Evolutionary conservation across 1,140 invertebrate species (phyloP).

Genomic region (Batillaria attramentaria): DNA sequence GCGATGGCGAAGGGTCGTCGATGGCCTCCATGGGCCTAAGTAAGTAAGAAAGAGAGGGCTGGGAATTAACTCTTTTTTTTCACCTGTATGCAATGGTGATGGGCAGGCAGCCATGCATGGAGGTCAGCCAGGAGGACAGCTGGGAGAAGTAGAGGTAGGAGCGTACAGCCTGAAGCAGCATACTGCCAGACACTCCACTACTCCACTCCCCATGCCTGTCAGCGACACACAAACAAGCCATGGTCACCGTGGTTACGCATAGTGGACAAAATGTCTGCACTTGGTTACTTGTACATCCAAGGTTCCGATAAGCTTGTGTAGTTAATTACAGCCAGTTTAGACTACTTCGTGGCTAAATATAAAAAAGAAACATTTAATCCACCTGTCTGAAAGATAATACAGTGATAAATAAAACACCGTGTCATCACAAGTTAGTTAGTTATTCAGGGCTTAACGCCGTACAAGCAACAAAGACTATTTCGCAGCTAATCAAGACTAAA

Average conservation of each 20-base stretch:
- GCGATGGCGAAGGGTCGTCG: too few species aligned
- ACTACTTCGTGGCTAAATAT: too few species aligned
- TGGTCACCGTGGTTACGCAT: conserved; percentile 27
- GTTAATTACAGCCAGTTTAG: too few species aligned
- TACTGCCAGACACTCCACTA: conserved; percentile 52
- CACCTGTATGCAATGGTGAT: conserved; percentile 76
- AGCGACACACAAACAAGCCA: conserved; percentile 72
- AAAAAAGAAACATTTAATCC: too few species aligned
- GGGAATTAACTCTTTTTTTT: neutral
- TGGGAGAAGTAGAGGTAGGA: conserved; percentile 98
- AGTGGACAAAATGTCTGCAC: neutral
- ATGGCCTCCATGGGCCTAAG: too few species aligned
- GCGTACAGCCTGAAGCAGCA: conserved; percentile 90
- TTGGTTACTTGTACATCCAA: neutral
- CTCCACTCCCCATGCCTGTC: conserved; percentile 40
- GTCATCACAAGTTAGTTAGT: too few species aligned
- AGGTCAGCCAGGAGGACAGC: conserved; percentile 88
- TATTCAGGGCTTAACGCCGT: too few species aligned
- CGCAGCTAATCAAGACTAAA: too few species aligned
- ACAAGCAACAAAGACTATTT: too few species aligned
- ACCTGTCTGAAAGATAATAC: too few species aligned
- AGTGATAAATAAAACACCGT: too few species aligned
- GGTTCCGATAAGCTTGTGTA: too few species aligned
- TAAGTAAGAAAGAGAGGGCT: neutral
- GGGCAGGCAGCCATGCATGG: conserved; percentile 74